Base-by-base conservation (phyloP, 1,140 invertebrate genomes). In the Eumaeus atala region DNA sequence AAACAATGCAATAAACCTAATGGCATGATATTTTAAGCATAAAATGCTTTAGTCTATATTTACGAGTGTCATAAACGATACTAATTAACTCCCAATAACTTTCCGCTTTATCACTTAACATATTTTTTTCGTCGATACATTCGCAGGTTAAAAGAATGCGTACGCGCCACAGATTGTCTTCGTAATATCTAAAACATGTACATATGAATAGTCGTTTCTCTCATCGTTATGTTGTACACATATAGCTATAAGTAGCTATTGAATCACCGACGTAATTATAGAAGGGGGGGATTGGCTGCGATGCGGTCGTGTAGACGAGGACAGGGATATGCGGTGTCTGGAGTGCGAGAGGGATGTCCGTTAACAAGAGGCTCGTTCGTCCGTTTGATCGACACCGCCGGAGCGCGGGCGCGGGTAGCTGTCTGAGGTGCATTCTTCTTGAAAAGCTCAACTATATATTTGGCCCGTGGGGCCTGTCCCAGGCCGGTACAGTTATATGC, bases 181-280 rank as follows among this genome's bases (percentile, higher is more conserved):
- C 61, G 69, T 76, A 70, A 72, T 66, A 71, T 74, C 77, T 77
- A 81, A 70, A 76, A 73, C 71, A 72, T 68, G 70, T 70, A 71
- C 70, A 77, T 74, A 78, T 75, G 79, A 76, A 81, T 73, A 72
- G 66, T 67, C 67, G 70, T 70, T 75, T 77, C 77, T 82, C 71
- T 80, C 75, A 75, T 81, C 80, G 78, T 82, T 78, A 77, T 80
- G 71, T 75, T 72, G 69, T 66, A 72, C 64, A 72, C 70, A 68
- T 75, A 84, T 77, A 82, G 64, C 73, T 84, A 84, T 84, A 87
- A 80, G 82, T 85, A 80, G 83, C 81, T 75, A 84, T 87, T 87
- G 84, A 87, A 87, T 87, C 81, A 84, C 78, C 79, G 79, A 67
- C 76, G 78, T 87, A 87, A 87, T 87, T 87, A 87, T 87, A 84